Evolutionary conservation across 37 sponge, comb jelly and placozoan genomes (phyloP).

Genomic region (Dysidea cf. avara): DNA sequence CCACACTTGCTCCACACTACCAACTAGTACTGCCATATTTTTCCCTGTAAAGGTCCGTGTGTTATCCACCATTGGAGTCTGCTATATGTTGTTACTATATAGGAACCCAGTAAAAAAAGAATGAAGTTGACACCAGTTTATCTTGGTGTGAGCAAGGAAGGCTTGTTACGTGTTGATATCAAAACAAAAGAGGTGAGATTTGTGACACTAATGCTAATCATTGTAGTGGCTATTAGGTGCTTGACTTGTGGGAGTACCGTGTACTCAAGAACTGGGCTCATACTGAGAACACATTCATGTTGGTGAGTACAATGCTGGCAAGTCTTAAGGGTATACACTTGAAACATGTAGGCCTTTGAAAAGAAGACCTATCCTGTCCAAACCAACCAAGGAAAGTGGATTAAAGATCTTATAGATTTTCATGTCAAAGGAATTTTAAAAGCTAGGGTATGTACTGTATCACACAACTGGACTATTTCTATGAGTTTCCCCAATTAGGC

Average conservation of each 20-base stretch:
- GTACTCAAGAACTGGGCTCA: slow-evolving; percentile 82
- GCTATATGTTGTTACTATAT: background rate
- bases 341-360: slow-evolving; percentile 64
- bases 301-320: slow-evolving; percentile 54
- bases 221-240: slow-evolving; percentile 6
- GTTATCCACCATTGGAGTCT: background rate
- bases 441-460: background rate
- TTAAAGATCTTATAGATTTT: slow-evolving; percentile 65
- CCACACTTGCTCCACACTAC: slow-evolving; percentile 23
- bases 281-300: slow-evolving; percentile 55
- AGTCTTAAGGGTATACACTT: no score
- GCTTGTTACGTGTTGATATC: slow-evolving; percentile 43
- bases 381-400: slow-evolving; percentile 75
- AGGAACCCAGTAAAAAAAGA: slow-evolving; percentile 71
- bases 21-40: slow-evolving; percentile 50
- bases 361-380: slow-evolving; percentile 69
- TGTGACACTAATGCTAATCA: no score
- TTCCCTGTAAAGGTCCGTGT: slow-evolving; percentile 63
- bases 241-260: slow-evolving; percentile 67
- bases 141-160: slow-evolving; percentile 28
- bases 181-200: slow-evolving; percentile 60
- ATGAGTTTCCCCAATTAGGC: no score
- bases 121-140: slow-evolving; percentile 61
- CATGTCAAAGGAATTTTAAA: slow-evolving; percentile 35
- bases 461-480: background rate